Evolutionary conservation across 2,888 invertebrate species (phyloP), one percentile per base, ranked within the genome.

Genomic region (Nipponacmea schrenckii): DNA sequence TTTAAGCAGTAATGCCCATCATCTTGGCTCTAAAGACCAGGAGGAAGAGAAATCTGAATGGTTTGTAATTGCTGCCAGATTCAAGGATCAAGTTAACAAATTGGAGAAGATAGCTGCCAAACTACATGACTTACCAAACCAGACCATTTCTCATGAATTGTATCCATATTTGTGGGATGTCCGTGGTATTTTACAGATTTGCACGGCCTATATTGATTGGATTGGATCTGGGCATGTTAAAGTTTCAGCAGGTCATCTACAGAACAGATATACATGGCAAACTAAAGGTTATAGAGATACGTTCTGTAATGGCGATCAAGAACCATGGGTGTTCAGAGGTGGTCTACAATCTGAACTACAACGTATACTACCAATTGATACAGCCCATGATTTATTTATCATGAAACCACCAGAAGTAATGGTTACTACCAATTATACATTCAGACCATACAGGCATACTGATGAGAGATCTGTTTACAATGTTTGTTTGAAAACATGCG

Each of bases 121-220:
- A 65, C 77, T 89, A 24, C 80, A 82, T 62, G 79, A 82, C 64
- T 85, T 88, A 64, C 87, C 88, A 39, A 89, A 89, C 80, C 80
- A 85, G 63, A 96, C 97, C 87, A 91, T 98, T 68, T 91, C 95
- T 74, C 94, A 96, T 83, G 98, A 98, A 89, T 91, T 99, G 77
- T 96, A 96, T 86, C 95, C 97, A 0, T 99, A 98, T 89, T 92
- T 98, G 70, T 97, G 96, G 96, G 98, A 99, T 87, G 93, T 98
- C 88, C 92, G 96, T 83, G 95, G 96, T 39, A 94, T 96, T 62
- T 92, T 97, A 56, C 94, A 95, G 15, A 91, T 97, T 77, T 92
- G 98, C 72, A 94, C 95, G 89, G 95, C 95, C 67, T 96, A 96
- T 90, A 92, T 97, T 67, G 93, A 94, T 84, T 98, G 98, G 98